Evolutionary conservation across 92 coral and sea anemone genomes (phyloP).

Genomic region (Porites lobata): DNA sequence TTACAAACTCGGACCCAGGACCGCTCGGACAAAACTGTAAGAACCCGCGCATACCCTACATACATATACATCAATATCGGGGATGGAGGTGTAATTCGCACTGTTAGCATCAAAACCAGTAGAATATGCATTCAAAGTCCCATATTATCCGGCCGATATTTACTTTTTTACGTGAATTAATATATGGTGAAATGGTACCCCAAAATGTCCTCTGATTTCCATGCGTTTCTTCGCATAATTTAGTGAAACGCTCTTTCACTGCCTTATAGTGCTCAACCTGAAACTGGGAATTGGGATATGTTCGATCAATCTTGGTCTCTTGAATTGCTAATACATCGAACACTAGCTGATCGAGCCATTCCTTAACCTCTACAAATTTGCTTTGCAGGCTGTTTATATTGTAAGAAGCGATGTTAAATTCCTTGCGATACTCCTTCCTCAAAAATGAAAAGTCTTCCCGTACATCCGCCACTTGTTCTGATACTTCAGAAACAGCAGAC

Average conservation of each 20-base stretch:
- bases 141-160: slow-evolving; percentile 12
- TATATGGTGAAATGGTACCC: slow-evolving; percentile 27
- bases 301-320: slow-evolving; percentile 26
- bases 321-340: slow-evolving; percentile 18
- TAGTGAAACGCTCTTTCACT: slow-evolving; percentile 30
- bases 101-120: neutral
- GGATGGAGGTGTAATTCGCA: neutral
- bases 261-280: slow-evolving; percentile 33
- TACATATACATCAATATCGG: neutral
- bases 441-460: neutral
- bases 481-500: slow-evolving; percentile 1
- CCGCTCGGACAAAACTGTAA: no score
- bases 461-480: neutral
- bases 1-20: no score
- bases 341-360: slow-evolving; percentile 1
- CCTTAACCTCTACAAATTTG: slow-evolving; percentile 50
- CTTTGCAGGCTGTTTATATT: slow-evolving; percentile 44
- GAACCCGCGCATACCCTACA: no score
- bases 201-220: slow-evolving; percentile 49
- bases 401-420: slow-evolving; percentile 21
- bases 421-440: slow-evolving; percentile 17
- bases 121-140: slow-evolving; percentile 19
- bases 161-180: slow-evolving; percentile 28
- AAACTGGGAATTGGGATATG: slow-evolving; percentile 62
- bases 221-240: slow-evolving; percentile 36